These are phyloP conservation scores for Athrips mouffetella DNA, from an alignment of 2,888 invertebrate genomes.

Conservation along the genomic window DNA sequence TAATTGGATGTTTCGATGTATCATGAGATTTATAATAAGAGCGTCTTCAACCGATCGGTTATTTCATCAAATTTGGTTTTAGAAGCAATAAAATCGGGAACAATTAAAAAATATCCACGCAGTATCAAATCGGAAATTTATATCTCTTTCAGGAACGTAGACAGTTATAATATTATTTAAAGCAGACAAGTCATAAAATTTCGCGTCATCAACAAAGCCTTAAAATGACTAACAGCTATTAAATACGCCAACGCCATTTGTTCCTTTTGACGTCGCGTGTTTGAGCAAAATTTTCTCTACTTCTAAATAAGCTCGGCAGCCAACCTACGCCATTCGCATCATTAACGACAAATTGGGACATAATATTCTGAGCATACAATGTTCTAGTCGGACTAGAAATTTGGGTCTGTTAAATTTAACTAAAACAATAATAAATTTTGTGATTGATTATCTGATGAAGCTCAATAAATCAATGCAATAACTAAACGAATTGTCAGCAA, in stretches of 20 bases:
- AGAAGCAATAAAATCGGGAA: no score
- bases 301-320: slow-evolving; percentile 34
- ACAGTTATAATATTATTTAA: no score
- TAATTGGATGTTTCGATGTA: no score
- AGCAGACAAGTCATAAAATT: no score
- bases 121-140: no score
- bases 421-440: neutral
- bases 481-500: slow-evolving; percentile 11
- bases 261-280: slow-evolving; percentile 33
- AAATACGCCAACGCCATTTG: slow-evolving; percentile 7
- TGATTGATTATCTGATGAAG: neutral
- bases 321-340: slow-evolving; percentile 38
- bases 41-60: no score
- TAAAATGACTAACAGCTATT: neutral
- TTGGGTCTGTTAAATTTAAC: neutral
- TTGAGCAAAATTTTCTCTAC: slow-evolving; percentile 32
- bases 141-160: no score
- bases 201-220: no score
- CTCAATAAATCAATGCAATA: no score
- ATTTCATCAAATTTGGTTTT: no score
- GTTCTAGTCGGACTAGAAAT: neutral
- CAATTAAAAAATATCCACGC: no score
- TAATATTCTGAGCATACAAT: neutral
- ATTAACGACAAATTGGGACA: slow-evolving; percentile 23
- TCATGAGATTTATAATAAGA: no score